Evolutionary conservation across 2,113 vertebrate species (phyloP).

Genomic region (Datnioides undecimradiatus): DNA sequence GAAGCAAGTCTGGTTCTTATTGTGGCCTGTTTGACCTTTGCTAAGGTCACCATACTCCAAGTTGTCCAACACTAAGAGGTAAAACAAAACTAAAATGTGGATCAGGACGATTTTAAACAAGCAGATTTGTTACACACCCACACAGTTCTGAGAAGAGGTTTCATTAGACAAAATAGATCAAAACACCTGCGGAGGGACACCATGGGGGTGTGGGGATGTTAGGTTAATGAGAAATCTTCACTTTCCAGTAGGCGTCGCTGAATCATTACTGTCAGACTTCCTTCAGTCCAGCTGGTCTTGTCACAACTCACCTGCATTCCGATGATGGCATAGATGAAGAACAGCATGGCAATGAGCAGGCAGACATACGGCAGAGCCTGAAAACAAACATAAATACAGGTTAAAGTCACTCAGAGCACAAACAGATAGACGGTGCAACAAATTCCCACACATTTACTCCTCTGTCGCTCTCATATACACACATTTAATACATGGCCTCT

Average conservation of each 20-base stretch:
- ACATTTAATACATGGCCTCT: background rate
- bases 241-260: background rate
- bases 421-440: background rate
- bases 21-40: background rate
- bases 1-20: background rate
- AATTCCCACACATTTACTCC: background rate
- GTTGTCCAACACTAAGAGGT: background rate
- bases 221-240: background rate
- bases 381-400: slow-evolving; percentile 34
- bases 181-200: background rate
- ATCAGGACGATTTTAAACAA: background rate
- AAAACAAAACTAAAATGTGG: background rate
- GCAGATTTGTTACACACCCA: background rate
- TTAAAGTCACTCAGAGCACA: background rate
- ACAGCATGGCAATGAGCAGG: slow-evolving; percentile 98
- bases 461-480: background rate
- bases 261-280: background rate
- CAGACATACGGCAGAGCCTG: slow-evolving; percentile 97
- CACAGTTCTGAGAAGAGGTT: background rate
- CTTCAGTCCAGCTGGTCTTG: background rate
- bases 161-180: background rate
- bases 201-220: background rate
- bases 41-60: background rate
- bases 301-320: slow-evolving; percentile 94
- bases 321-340: slow-evolving; percentile 99